Conservation (phyloP, 2,888 invertebrate genomes). For the Cotesia congregata region DNA sequence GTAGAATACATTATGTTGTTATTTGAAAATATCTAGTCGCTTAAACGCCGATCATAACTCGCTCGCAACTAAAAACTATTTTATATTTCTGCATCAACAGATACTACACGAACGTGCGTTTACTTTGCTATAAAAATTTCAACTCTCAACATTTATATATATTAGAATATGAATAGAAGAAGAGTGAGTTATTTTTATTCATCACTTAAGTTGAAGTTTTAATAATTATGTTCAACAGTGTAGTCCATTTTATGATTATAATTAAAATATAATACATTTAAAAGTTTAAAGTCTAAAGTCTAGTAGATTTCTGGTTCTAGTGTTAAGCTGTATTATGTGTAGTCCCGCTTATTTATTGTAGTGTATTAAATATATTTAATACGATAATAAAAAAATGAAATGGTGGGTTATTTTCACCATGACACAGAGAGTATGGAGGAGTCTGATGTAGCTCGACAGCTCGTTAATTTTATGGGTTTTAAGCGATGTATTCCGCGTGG, state of each 20-base stretch:
- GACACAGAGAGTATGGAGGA: constrained; percentile 18
- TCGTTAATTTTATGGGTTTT: constrained; percentile 48
- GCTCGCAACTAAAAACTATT: constrained; percentile 13
- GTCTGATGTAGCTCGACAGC: constrained; percentile 32
- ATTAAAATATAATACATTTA: background rate
- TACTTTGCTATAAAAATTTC: background rate
- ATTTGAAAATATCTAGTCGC: background rate
- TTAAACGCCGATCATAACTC: constrained; percentile 9
- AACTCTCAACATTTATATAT: background rate
- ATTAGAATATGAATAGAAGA: background rate
- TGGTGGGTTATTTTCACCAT: constrained; percentile 31
- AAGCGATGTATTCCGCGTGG: constrained; percentile 37
- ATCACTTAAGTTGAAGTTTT: background rate
- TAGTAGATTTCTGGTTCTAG: background rate
- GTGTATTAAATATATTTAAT: constrained; percentile 6
- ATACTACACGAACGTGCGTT: background rate
- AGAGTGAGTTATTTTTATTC: background rate
- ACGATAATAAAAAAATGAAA: constrained; percentile 3
- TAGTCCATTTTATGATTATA: background rate
- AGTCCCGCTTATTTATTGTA: background rate
- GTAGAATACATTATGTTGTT: background rate
- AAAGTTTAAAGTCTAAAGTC: background rate
- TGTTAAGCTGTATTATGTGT: background rate
- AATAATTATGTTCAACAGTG: background rate
- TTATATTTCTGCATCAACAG: background rate